A percentile compares a stretch with the other conserved stretches of the same genome.
Evolutionary conservation across 2,888 invertebrate species (phyloP).

Genomic region (Endotricha flammealis): DNA sequence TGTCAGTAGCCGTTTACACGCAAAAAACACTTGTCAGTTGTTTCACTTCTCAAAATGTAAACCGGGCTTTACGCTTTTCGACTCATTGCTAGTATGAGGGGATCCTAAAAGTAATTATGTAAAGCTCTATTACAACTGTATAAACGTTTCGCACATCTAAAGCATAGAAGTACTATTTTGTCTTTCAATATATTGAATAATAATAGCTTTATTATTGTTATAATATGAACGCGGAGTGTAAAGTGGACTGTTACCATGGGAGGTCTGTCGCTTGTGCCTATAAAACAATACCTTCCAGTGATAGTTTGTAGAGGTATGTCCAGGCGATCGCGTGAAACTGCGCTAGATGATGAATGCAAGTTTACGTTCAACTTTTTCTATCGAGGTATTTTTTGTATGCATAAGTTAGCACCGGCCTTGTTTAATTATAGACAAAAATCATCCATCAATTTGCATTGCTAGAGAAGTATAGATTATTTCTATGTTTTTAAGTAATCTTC

Average conservation of each 20-base stretch:
- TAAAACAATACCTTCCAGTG: conserved; percentile 58
- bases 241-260: conserved; percentile 43
- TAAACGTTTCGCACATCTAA: too few species aligned
- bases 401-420: conserved; percentile 47
- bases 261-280: conserved; percentile 37
- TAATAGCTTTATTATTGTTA: too few species aligned
- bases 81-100: too few species aligned
- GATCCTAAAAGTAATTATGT: too few species aligned
- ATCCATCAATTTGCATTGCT: conserved; percentile 66
- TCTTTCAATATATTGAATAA: too few species aligned
- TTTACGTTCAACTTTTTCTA: conserved; percentile 44
- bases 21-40: too few species aligned
- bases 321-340: conserved; percentile 61
- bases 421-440: conserved; percentile 60
- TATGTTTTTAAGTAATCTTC: conserved; percentile 63
- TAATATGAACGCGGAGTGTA: too few species aligned
- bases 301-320: conserved; percentile 57
- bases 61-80: too few species aligned
- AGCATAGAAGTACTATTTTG: too few species aligned
- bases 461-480: conserved; percentile 60
- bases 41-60: too few species aligned
- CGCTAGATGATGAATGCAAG: conserved; percentile 73
- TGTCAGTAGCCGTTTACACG: too few species aligned
- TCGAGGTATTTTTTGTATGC: conserved; percentile 62
- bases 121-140: too few species aligned